A percentile compares a stretch with the other conserved stretches of the same genome.
phyloP scores from a whole-genome alignment of 2,113 vertebrate genomes.

The Chitala chitala region DNA sequence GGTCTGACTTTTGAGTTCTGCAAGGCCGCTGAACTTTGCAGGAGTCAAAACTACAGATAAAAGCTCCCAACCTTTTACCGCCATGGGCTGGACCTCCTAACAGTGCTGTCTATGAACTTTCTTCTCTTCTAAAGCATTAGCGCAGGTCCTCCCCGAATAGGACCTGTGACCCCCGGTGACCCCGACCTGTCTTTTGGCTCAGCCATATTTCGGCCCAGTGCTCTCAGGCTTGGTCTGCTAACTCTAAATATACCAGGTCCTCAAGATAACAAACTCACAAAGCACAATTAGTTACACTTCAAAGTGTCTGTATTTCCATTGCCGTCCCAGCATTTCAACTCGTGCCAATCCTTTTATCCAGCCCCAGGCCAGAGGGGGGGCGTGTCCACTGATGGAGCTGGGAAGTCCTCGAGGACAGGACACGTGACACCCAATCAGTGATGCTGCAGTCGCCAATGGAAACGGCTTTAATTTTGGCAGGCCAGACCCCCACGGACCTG shows the following conservation, averaged over 20 bases:
- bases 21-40: too few relatives aligned
- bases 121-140: too few relatives aligned
- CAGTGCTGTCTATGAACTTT: too few relatives aligned
- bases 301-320: slow-evolving; percentile 56
- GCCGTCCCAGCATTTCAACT: slow-evolving; percentile 53
- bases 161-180: too few relatives aligned
- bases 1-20: too few relatives aligned
- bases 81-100: too few relatives aligned
- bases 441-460: not conserved
- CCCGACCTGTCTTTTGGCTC: too few relatives aligned
- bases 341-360: slow-evolving; percentile 67
- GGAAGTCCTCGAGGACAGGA: slow-evolving; percentile 53
- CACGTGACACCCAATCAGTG: slow-evolving; percentile 30
- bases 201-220: too few relatives aligned
- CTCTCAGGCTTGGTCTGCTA: not conserved
- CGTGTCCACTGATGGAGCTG: slow-evolving; percentile 52
- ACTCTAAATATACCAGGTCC: slow-evolving; percentile 52
- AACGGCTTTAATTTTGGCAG: not conserved
- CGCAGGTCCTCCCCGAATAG: too few relatives aligned
- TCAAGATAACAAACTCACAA: slow-evolving; percentile 52
- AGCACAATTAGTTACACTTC: slow-evolving; percentile 61
- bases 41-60: too few relatives aligned
- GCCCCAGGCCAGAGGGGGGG: slow-evolving; percentile 43
- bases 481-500: too few relatives aligned
- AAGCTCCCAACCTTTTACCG: too few relatives aligned